phyloP scores from a whole-genome alignment of 1,140 invertebrate genomes.

The Pogonognathellus flavescens region DNA sequence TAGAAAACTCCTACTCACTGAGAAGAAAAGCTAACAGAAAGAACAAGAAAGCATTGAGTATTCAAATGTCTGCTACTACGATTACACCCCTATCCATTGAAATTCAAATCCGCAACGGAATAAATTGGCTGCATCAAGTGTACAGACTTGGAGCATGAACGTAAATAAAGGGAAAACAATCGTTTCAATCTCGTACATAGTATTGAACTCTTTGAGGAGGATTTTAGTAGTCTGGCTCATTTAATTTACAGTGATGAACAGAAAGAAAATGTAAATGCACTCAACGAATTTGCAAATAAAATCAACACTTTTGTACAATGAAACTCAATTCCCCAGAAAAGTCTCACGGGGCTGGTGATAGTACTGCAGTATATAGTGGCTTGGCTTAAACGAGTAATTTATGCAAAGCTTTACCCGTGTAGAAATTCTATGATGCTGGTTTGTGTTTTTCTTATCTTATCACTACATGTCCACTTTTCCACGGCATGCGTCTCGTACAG shows the following conservation, averaged over 20 bases:
- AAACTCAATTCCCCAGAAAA: conserved; percentile 36
- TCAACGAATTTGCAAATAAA: conserved; percentile 41
- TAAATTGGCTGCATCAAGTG: too few relatives aligned
- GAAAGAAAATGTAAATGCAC: conserved; percentile 12
- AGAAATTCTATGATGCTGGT: neutral
- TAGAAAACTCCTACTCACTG: too few relatives aligned
- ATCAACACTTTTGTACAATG: conserved; percentile 31
- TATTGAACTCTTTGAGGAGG: conserved; percentile 17
- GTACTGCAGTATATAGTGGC: neutral
- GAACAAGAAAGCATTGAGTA: too few relatives aligned
- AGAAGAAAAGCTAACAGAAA: too few relatives aligned
- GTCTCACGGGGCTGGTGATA: neutral
- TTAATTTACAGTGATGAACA: conserved; percentile 12
- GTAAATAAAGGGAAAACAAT: neutral
- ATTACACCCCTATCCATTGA: too few relatives aligned
- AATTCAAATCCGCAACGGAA: too few relatives aligned
- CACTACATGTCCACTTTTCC: conserved; percentile 18
- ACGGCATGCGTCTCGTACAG: conserved; percentile 18
- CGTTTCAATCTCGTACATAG: neutral
- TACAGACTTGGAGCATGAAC: too few relatives aligned
- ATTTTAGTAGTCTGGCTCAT: conserved; percentile 12
- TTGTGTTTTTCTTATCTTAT: conserved; percentile 14
- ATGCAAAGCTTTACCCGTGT: conserved; percentile 28
- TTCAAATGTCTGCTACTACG: too few relatives aligned
- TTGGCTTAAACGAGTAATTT: conserved; percentile 15